Conservation (phyloP, 2,888 invertebrate genomes). For the Eurytoma adleriae region DNA sequence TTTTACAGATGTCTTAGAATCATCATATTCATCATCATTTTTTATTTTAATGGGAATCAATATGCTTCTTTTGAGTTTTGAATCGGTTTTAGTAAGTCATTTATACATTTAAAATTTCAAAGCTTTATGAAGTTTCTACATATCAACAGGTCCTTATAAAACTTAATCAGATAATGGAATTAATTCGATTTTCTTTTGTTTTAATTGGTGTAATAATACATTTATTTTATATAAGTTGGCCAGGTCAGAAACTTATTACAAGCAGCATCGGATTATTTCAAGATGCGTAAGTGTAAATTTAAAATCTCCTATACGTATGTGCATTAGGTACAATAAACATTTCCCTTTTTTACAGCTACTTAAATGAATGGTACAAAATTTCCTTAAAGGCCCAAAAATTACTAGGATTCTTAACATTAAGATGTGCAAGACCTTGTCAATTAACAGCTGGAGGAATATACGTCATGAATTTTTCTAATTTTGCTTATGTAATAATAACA, state of each 20-base stretch:
- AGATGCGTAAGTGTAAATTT: too few relatives aligned
- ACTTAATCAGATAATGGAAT: neutral
- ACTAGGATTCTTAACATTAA: slow-evolving; percentile 2
- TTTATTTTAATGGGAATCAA: neutral
- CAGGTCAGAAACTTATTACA: too few relatives aligned
- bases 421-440: slow-evolving; percentile 30
- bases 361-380: slow-evolving; percentile 17
- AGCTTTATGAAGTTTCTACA: neutral
- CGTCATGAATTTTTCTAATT: slow-evolving; percentile 40
- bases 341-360: slow-evolving; percentile 9
- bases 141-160: neutral
- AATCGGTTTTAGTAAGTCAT: neutral
- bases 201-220: neutral
- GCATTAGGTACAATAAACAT: too few relatives aligned
- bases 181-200: neutral
- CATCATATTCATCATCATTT: neutral
- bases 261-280: too few relatives aligned
- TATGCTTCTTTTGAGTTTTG: neutral
- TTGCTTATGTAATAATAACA: slow-evolving; percentile 5
- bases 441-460: slow-evolving; percentile 30
- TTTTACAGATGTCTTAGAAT: neutral
- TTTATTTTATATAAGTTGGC: neutral
- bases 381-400: neutral
- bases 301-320: too few relatives aligned
- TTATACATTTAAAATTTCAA: neutral